Base-by-base conservation (phyloP, 2,113 vertebrate species). In the Peromyscus maniculatus region DNA sequence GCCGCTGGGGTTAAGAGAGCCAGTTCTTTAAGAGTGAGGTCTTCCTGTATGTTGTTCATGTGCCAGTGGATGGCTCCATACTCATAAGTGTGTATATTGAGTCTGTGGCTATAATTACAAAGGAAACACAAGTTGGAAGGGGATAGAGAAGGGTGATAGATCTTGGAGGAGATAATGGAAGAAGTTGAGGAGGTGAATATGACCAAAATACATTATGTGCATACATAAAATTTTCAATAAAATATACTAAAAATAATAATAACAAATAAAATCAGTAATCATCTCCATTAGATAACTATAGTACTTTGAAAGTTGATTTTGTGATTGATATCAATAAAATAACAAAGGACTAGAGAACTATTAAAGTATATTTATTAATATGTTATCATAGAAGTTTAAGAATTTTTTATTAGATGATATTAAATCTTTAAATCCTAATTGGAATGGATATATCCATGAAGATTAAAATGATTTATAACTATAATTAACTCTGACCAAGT, bases 401-500 rank as follows among this genome's bases (percentile, higher is more conserved):
- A 75, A 15, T 84, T 69, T 72, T 89, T 43, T 74, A 22, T 52
- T 64, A 62, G 31, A 36, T 94, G 24, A 83, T 66, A 31, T 24
- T 52, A 43, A 17, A 46, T 74, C 55, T 64, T 39, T 24, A 94
- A 80, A 71, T 94, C 10, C 66, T 89, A 59, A 82, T 72, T 91
- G 52, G 52, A 83, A 57, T 82, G 49, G 21, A 62, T 67, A 52
- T 46, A 39, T 12, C 55, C 69, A 75, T 46, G 75, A 72, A 78
- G 39, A 90, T 16, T 52, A 82, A 71, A 87, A 82, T 13, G 8
- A 67, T 87, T 59, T 59, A 52, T 74, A 52, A 16, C 69, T 78
- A 22, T 72, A 93, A 72, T 87, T 89, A 89, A 92, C 46, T 88
- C 75, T 92, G 62, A 78, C 46, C 46, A 87, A 77, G 7, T 82